phyloP scores from a whole-genome alignment of 2,888 invertebrate genomes.

The Rutpela maculata region DNA sequence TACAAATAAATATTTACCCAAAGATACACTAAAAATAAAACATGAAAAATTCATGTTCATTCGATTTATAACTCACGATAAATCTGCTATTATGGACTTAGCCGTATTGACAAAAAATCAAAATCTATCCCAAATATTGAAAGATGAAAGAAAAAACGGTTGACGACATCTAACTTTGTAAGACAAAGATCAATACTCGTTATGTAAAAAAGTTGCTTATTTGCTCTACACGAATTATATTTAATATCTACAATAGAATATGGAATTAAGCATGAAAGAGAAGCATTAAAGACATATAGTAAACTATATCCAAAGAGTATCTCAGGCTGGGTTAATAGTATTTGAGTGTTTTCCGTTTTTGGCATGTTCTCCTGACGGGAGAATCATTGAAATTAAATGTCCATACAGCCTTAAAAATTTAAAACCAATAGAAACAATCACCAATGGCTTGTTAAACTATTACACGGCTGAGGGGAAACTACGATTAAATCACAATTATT shows the following conservation, averaged over 20 bases:
- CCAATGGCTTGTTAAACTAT: not conserved
- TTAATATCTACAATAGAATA: not conserved
- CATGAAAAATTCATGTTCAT: not conserved
- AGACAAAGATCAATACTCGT: not conserved
- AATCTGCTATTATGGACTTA: not conserved
- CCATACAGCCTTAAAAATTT: not conserved
- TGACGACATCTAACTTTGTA: not conserved
- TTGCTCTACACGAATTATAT: not conserved
- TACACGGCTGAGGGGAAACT: not conserved
- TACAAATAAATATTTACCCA: too few relatives aligned
- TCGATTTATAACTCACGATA: not conserved
- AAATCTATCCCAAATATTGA: not conserved
- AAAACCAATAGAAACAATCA: not conserved
- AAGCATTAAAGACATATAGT: not conserved
- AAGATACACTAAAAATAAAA: too few relatives aligned
- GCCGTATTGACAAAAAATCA: not conserved
- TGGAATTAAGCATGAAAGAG: not conserved
- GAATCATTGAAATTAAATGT: constrained; percentile 8
- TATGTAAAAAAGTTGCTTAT: not conserved
- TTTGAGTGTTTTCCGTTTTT: not conserved
- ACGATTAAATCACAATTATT: not conserved
- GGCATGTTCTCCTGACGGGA: not conserved
- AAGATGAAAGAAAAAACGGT: not conserved
- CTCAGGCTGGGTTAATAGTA: not conserved
- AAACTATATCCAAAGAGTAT: not conserved